Percentiles rank a stretch among this genome's conserved stretches.
phyloP scores from a whole-genome alignment of 1,140 invertebrate species.

The Papilio polyxenes region DNA sequence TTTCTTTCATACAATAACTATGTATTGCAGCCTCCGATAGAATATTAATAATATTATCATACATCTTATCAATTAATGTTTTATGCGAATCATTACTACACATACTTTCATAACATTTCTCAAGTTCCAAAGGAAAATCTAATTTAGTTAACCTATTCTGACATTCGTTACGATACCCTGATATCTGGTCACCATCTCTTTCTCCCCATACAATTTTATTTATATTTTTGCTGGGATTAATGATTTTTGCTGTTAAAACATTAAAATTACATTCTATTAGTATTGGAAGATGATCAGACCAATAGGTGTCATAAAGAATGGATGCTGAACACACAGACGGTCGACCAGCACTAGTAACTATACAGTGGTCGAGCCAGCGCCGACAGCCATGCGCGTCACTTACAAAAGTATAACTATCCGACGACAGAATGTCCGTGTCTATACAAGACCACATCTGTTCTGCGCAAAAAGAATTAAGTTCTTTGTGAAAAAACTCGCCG shows the following conservation, averaged over 20 bases:
- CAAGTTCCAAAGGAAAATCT: too few species aligned
- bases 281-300: slow-evolving; percentile 42
- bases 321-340: slow-evolving; percentile 12
- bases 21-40: not conserved
- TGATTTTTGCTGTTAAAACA: slow-evolving; percentile 39
- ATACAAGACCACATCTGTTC: slow-evolving; percentile 47
- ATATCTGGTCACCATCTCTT: too few species aligned
- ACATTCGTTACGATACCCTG: too few species aligned
- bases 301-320: slow-evolving; percentile 40
- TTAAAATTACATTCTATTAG: slow-evolving; percentile 42
- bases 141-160: too few species aligned
- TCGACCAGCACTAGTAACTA: slow-evolving; percentile 43
- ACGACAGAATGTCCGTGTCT: slow-evolving; percentile 41
- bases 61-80: not conserved
- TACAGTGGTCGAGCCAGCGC: slow-evolving; percentile 49
- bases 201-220: not conserved
- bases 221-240: not conserved
- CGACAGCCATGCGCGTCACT: slow-evolving; percentile 43
- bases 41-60: not conserved
- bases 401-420: slow-evolving; percentile 42
- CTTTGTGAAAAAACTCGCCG: slow-evolving; percentile 41
- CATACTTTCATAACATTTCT: too few species aligned
- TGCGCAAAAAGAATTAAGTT: slow-evolving; percentile 43
- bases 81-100: not conserved
- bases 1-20: not conserved